Evolutionary conservation across 2,797 vertebrate genomes (phyloP), one percentile per base, ranked within the genome.

Genomic region (Myiothlypis chrysogaster): DNA sequence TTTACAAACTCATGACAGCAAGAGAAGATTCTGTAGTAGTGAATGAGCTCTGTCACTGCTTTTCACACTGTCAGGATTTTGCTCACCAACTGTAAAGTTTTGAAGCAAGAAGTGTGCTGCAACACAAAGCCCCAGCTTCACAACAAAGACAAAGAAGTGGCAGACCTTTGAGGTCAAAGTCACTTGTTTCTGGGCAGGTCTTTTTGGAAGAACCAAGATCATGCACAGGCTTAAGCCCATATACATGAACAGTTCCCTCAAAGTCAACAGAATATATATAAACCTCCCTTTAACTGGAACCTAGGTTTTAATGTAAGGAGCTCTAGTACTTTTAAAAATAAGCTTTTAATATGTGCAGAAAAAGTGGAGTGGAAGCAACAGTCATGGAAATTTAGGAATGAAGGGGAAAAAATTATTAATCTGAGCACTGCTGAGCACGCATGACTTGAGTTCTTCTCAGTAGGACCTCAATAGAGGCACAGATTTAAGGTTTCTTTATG

Each of bases 401-500:
- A 91, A 87, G 30, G 63, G 18, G 25, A 75, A 95, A 95, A 81
- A 86, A 75, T 56, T 64, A 85, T 71, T 93, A 81, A 90, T 80
- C 68, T 91, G 64, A 64, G 39, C 57, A 32, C 53, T 88, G 76
- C 61, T 85, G 43, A 78, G 61, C n/a, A 63, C 61, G 59, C 57
- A 86, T 6, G 10, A 75, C 53, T 85, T 71, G 46, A 69, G 47
- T 49, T 92, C 71, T 77, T 85, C 85, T 79, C 50, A 41, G 89
- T 4, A 69, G 55, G 83, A 83, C 70, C 91, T 89, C 72, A 88
- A 64, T 15, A 57, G 32, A 92, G 66, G 46, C 63, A 91, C 13
- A 80, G 43, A 86, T 88, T 91, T 81, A 88, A 94, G 17, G 61
- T 81, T 94, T 91, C 65, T 94, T 93, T 81, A 75, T 65, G 83